Conservation (phyloP, 2,797 vertebrate genomes). For the Hypotaenidia philippensis region DNA sequence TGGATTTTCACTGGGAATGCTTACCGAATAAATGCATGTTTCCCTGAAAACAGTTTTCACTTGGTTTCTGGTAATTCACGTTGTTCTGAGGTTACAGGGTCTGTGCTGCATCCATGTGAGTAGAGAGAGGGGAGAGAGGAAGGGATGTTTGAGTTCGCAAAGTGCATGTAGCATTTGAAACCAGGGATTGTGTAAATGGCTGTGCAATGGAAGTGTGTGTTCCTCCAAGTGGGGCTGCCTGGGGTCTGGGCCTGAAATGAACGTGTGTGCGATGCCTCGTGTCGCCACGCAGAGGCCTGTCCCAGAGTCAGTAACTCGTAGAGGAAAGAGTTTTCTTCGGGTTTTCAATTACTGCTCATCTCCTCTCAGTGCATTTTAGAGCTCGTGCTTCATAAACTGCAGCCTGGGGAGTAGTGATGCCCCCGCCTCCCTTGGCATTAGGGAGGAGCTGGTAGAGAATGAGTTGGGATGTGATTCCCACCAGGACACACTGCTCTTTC, state of each 20-base stretch:
- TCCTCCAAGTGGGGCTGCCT: background rate
- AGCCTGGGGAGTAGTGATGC: background rate
- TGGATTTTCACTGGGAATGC: constrained; percentile 83
- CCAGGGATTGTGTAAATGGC: background rate
- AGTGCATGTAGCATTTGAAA: no score
- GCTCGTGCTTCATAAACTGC: rapidly evolving
- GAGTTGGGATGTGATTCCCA: background rate
- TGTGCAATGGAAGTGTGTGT: background rate
- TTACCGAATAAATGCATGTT: constrained; percentile 83
- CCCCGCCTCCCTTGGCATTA: background rate
- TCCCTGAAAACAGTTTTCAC: constrained; percentile 75
- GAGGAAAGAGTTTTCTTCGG: background rate
- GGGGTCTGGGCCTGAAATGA: rapidly evolving
- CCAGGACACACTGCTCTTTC: rapidly evolving
- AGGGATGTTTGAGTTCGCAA: background rate
- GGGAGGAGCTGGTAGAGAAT: background rate
- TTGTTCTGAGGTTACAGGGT: background rate
- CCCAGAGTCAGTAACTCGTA: rapidly evolving
- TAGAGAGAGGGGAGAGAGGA: rapidly evolving
- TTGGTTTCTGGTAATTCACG: constrained; percentile 64
- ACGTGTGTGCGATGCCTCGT: rapidly evolving
- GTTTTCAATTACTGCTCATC: background rate
- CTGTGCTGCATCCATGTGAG: background rate
- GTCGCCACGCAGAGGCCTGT: background rate
- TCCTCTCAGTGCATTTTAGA: background rate